Evolutionary conservation across 37 sponge, comb jelly and placozoan genomes (phyloP).

Genomic region (Eunapius fragilis): DNA sequence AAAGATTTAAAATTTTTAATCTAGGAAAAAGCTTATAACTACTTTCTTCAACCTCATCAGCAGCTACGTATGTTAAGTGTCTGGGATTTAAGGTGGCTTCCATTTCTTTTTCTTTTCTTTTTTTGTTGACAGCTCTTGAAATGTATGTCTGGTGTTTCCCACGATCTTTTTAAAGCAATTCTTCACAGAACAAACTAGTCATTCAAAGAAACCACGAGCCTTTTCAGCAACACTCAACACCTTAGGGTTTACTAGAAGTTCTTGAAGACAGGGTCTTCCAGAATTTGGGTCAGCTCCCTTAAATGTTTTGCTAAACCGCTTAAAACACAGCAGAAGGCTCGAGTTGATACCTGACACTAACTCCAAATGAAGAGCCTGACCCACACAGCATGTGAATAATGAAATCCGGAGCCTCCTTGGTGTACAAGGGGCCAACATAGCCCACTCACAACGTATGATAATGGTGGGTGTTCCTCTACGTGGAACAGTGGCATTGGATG

Average conservation of each 20-base stretch:
- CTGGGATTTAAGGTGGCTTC: not conserved
- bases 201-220: constrained; percentile 1
- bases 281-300: not conserved
- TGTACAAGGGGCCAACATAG: not conserved
- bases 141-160: not conserved
- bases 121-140: too few relatives aligned
- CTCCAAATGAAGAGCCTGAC: constrained; percentile 10
- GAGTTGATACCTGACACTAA: not conserved
- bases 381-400: constrained; percentile 16
- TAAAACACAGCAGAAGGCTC: too few relatives aligned
- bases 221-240: not conserved
- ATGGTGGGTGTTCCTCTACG: not conserved
- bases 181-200: not conserved
- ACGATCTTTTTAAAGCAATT: not conserved
- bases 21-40: too few relatives aligned
- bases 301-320: not conserved
- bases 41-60: constrained; percentile 1
- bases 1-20: too few relatives aligned
- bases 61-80: not conserved
- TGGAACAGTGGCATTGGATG: constrained; percentile 1
- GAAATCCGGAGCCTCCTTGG: not conserved
- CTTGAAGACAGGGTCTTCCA: too few relatives aligned
- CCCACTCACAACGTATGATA: not conserved
- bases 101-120: not conserved
- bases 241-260: too few relatives aligned